Conservation (phyloP, 2,113 vertebrate genomes). For the Dasyurus viverrinus region DNA sequence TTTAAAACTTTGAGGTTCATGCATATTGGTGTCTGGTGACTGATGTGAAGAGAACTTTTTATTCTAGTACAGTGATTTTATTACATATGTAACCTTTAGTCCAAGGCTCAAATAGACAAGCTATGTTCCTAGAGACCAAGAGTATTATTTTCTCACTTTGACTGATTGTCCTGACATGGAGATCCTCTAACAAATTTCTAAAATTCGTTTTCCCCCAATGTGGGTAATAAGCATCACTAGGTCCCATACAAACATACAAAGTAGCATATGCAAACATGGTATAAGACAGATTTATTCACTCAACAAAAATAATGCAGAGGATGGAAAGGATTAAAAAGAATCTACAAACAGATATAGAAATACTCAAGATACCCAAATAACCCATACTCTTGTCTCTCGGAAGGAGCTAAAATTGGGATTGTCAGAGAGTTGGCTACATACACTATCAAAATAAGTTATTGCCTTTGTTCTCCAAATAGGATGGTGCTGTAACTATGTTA, state of each 20-base stretch:
- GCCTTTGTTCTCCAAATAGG: not conserved
- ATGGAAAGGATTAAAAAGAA: not conserved
- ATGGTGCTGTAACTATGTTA: not conserved
- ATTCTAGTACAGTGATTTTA: not conserved
- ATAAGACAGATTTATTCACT: not conserved
- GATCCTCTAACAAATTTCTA: not conserved
- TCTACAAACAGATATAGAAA: not conserved
- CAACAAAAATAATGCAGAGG: not conserved
- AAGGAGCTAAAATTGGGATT: not conserved
- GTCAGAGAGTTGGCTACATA: not conserved
- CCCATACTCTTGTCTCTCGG: not conserved
- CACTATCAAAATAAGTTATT: not conserved
- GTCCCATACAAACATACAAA: not conserved
- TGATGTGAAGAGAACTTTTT: conserved; percentile 15
- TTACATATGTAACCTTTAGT: not conserved
- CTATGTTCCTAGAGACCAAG: not conserved
- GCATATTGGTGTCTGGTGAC: conserved; percentile 37
- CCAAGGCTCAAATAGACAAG: not conserved
- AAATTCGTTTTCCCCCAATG: not conserved
- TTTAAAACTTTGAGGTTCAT: conserved; percentile 22
- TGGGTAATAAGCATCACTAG: not conserved
- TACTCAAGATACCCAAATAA: not conserved
- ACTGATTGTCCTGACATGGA: not conserved
- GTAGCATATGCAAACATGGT: not conserved
- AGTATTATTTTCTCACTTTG: not conserved